phyloP scores from a whole-genome alignment of 2,113 vertebrate species.

The Indicator maculatus region DNA sequence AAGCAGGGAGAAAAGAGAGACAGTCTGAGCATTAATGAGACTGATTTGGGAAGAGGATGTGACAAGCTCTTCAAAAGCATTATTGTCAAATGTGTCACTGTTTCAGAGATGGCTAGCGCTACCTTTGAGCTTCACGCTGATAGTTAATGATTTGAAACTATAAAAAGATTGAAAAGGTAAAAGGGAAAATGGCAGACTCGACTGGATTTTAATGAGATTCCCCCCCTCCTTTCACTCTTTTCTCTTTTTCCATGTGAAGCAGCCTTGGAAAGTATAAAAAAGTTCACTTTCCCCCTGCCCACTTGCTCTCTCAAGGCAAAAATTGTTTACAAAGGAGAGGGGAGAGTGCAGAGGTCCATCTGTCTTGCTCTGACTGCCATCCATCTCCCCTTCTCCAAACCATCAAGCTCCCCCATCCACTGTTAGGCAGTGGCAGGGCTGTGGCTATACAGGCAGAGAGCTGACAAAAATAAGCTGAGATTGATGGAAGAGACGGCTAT shows the following conservation, averaged over 20 bases:
- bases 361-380: not conserved
- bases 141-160: slow-evolving; percentile 84
- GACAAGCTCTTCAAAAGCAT: slow-evolving; percentile 86
- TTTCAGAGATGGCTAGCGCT: slow-evolving; percentile 78
- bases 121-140: slow-evolving; percentile 83
- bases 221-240: not conserved
- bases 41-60: slow-evolving; percentile 83
- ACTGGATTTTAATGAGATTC: slow-evolving; percentile 82
- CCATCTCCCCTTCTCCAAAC: not conserved
- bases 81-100: slow-evolving; percentile 85
- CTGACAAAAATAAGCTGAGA: slow-evolving; percentile 79
- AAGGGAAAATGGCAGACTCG: slow-evolving; percentile 76
- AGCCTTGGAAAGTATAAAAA: slow-evolving; percentile 53
- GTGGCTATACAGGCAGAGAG: slow-evolving; percentile 19
- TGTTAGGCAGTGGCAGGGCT: not conserved
- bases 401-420: not conserved
- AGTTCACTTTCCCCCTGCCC: slow-evolving; percentile 44
- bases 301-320: slow-evolving; percentile 23
- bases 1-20: slow-evolving; percentile 78
- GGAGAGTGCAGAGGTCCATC: slow-evolving; percentile 39
- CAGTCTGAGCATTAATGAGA: slow-evolving; percentile 84
- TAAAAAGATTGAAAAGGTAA: slow-evolving; percentile 84
- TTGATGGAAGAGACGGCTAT: slow-evolving; percentile 72
- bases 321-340: slow-evolving; percentile 45
- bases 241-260: slow-evolving; percentile 28